These are phyloP conservation scores for Epinotia bilunana DNA, from an alignment of 2,888 invertebrate genomes.

Conservation along the genomic window DNA sequence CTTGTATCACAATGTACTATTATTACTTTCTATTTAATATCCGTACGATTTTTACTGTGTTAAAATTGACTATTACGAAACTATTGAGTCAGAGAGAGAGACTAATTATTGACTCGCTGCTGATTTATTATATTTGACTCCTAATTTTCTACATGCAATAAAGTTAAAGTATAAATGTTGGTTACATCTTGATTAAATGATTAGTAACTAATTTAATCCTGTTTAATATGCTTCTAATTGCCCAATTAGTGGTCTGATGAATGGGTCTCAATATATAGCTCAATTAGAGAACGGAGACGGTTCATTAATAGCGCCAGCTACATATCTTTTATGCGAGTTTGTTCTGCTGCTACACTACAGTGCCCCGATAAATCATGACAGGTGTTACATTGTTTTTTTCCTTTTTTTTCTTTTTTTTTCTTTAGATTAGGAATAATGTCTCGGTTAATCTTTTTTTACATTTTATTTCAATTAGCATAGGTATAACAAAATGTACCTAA, in stretches of 20 bases:
- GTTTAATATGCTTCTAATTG: conserved; percentile 23
- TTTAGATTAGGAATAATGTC: neutral
- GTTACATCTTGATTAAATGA: conserved; percentile 10
- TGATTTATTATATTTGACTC: no score
- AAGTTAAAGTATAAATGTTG: neutral
- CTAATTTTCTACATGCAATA: neutral
- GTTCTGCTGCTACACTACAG: neutral
- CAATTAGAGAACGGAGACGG: conserved; percentile 1
- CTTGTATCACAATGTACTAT: no score
- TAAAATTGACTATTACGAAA: no score
- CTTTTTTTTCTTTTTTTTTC: neutral
- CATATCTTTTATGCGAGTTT: neutral
- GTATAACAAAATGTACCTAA: no score
- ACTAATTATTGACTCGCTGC: no score
- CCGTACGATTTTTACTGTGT: no score
- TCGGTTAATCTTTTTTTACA: neutral
- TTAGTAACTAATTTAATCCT: neutral
- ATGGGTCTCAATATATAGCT: conserved; percentile 9
- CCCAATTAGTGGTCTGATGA: conserved; percentile 30
- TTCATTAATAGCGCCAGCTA: neutral
- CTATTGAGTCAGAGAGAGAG: no score
- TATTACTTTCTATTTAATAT: no score
- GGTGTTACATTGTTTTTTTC: neutral
- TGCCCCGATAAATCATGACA: neutral
- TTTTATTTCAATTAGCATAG: neutral